Base-by-base conservation (phyloP, 2,888 invertebrate genomes). In the Amiota minor region DNA sequence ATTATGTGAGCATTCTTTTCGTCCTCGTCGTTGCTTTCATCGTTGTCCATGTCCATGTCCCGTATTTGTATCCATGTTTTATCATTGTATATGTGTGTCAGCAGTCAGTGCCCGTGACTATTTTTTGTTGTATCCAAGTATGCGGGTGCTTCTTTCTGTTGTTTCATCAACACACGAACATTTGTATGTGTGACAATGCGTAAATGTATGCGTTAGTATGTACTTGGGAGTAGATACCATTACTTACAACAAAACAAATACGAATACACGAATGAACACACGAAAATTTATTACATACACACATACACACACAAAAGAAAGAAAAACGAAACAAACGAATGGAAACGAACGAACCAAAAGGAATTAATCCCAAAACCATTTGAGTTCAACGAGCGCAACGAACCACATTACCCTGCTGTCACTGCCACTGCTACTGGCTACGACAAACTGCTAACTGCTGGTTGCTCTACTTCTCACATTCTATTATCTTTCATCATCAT, bases 1-100 rank as follows among this genome's bases (percentile, higher is more conserved):
- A 35, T 35, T 6, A 35, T 35, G 35, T 35, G 35, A 35, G 35
- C 35, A 8, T 35, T 8, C 35, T 35, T 35, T 11, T 18, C 14
- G 62, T 20, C 68, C 62, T 12, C 55, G 16, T 55, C 55, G 55
- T 71, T 45, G 11, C 18, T 61, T 20, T 16, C 49, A 3, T n/a
- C 50, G 61, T 45, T 55, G 46, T 16, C 45, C 20, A 45, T 69
- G 16, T n/a, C 67, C 59, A 16, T 11, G 61, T 61, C 18, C 14
- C 14, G 73, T 61, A n/a, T 59, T 67, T 49, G 46, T 67, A 12
- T 49, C 14, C 53, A 53, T 53, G 69, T 18, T 75, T 82, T 82
- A 83, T 84, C 45, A 10, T 62, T 79, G 79, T 79, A 82, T 84
- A 85, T 84, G 84, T 83, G 82, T 85, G 86, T 84, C 82, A 83